Base-by-base conservation (phyloP, 2,888 invertebrate species). In the Parnassius glacialis region DNA sequence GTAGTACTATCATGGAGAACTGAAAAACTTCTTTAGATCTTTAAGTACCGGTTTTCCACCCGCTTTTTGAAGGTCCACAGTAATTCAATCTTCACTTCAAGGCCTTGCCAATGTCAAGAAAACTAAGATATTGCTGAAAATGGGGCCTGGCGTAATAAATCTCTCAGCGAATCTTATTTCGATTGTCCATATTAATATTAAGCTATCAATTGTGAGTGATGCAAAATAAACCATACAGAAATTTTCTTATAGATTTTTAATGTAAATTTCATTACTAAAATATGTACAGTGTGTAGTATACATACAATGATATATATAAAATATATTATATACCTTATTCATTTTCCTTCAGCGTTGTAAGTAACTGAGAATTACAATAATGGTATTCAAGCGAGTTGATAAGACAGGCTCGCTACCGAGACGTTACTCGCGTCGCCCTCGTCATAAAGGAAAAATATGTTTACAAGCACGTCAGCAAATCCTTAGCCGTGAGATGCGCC, bases 391-490 rank as follows among this genome's bases (percentile, higher is more conserved):
- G 52, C 16, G 44, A 61, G 63, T 58, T 50, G 62, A 45, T 52
- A 53, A 41, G 60, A 59, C 16, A 55, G 56, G 57, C 59, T 47
- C 25, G 51, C 16, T 41, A 52, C 48, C 56, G 56, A 63, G 59
- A 63, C 56, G 56, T 60, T 61, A 57, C 63, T 56, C 54, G 59
- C 58, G 59, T 57, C 56, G 57, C 54, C 52, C 61, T 52, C 58
- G 62, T 70, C 70, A 68, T 71, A 74, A 68, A 73, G 76, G 67
- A 76, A 72, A 79, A 81, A 85, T 83, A 86, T 83, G 75, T 84
- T 85, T 85, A 83, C 85, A 78, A 76, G 78, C 79, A 84, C 83
- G 86, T 87, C 88, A 86, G 84, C 78, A 81, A 83, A 87, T 83
- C 84, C 76, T 75, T 74, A 72, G 77, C 73, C 72, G 72, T 72